Evolutionary conservation across 92 coral and sea anemone species (phyloP).

Genomic region (Actinostola sp.): DNA sequence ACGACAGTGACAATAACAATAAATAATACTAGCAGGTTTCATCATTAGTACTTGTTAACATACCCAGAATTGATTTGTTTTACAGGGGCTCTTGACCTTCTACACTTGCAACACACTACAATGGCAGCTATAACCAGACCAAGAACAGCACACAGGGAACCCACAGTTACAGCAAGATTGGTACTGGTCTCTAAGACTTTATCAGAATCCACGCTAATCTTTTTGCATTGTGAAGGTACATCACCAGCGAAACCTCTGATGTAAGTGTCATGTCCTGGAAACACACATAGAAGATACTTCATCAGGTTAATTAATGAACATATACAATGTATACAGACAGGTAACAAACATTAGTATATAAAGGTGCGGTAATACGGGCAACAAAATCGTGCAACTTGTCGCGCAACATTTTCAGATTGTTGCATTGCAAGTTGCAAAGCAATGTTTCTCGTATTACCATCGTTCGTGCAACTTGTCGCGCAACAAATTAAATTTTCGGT

Average conservation of each 20-base stretch:
- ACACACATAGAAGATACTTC: background rate
- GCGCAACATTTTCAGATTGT: no score
- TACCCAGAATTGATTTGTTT: conserved; percentile 75
- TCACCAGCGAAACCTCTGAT: conserved; percentile 69
- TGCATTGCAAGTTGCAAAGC: no score
- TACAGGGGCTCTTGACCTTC: conserved; percentile 67
- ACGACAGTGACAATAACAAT: no score
- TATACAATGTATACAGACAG: no score
- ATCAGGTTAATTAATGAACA: no score
- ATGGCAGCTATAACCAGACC: conserved; percentile 84
- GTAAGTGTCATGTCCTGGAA: conserved; percentile 76
- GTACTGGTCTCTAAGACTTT: conserved; percentile 22
- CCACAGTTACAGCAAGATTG: conserved; percentile 81
- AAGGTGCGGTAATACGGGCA: no score
- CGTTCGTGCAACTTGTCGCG: no score
- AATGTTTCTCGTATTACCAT: no score
- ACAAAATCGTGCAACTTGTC: no score
- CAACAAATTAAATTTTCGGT: no score
- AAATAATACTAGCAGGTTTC: background rate
- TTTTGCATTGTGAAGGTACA: conserved; percentile 53
- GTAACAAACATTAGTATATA: no score
- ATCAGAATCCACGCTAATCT: conserved; percentile 10
- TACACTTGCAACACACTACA: conserved; percentile 85
- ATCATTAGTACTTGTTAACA: background rate
- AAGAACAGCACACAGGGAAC: conserved; percentile 78